phyloP scores from a whole-genome alignment of 2,797 vertebrate species.

The Hephaestus fuliginosus region DNA sequence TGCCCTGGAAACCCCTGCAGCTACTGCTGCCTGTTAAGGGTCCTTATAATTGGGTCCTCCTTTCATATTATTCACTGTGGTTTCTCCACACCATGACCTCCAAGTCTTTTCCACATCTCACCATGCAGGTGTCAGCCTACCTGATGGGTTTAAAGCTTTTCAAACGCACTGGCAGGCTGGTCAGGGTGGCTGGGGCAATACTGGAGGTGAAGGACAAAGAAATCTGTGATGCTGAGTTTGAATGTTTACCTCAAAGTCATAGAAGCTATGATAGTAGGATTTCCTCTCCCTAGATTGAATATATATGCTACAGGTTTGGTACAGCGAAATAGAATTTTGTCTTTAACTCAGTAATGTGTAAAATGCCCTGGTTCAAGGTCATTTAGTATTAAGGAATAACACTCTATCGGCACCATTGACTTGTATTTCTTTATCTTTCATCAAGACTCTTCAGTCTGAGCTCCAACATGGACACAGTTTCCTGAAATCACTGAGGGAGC shows the following conservation, averaged over 20 bases:
- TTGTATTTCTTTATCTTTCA: constrained; percentile 43
- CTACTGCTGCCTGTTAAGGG: constrained; percentile 81
- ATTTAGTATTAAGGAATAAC: constrained; percentile 21
- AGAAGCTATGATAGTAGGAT: constrained; percentile 10
- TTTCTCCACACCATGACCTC: constrained; percentile 75
- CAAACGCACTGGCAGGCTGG: constrained; percentile 54
- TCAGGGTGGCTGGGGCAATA: constrained; percentile 38
- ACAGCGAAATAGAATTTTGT: not conserved
- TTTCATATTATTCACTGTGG: constrained; percentile 82
- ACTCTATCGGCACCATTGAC: constrained; percentile 10
- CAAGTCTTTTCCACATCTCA: constrained; percentile 60
- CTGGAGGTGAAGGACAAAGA: constrained; percentile 73
- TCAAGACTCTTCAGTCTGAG: constrained; percentile 87
- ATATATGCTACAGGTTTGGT: not conserved
- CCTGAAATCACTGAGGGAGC: constrained; percentile 92
- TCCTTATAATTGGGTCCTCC: constrained; percentile 86
- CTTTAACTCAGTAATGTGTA: not conserved
- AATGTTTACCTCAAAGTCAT: constrained; percentile 49
- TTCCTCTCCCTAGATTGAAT: not conserved
- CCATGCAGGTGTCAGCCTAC: constrained; percentile 76
- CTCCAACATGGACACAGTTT: constrained; percentile 92
- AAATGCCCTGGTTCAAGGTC: constrained; percentile 13
- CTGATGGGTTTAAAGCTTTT: constrained; percentile 84
- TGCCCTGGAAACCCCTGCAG: constrained; percentile 83
- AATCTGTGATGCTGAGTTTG: constrained; percentile 40